Base-by-base conservation (phyloP, 1,140 invertebrate species). In the Uloborus diversus region DNA sequence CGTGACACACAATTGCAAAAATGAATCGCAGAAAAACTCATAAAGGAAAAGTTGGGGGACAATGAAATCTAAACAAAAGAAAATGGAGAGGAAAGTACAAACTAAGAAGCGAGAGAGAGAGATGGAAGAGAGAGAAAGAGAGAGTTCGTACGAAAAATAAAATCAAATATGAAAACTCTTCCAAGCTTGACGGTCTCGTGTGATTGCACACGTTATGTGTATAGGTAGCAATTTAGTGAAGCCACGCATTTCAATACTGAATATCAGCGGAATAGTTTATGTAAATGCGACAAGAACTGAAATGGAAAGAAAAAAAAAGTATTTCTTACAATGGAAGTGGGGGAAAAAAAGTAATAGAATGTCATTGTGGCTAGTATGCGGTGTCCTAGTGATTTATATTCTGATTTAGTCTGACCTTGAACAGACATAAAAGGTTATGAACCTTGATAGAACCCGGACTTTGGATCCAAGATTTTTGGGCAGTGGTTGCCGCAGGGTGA, bases 301-400 rank as follows among this genome's bases (percentile, higher is more conserved):
- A 56, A 9, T 17, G 9, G 23, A 5, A 14, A 28, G 23, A 28
- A 23, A 53, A 53, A 25, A 59, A 59, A 30, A 59, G 56, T n/a
- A 13, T 14, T n/a, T n/a, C n/a, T n/a, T n/a, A n/a, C n/a, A n/a
- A n/a, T n/a, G 9, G 25, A 30, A 28, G 11, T 3, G 28, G 56
- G 56, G 56, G 1, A 30, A 30, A n/a, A 25, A n/a, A 25, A 59
- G n/a, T 30, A 59, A 11, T 30, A 59, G 14, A 59, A 59, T 59
- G 25, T 59, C 27, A 30, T 59, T 27, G 27, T 30, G 25, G 4
- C 27, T 53, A 23, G 27, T 59, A 59, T n/a, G 11, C 27, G 11
- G 56, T 59, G 56, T 59, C 56, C 56, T n/a, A 59, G 25, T 59
- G 56, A 27, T 59, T 59, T n/a, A 59, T 59, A 59, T 59, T 59